These are phyloP conservation scores for Tyria jacobaeae DNA, from an alignment of 2,888 invertebrate genomes.

Conservation along the genomic window DNA sequence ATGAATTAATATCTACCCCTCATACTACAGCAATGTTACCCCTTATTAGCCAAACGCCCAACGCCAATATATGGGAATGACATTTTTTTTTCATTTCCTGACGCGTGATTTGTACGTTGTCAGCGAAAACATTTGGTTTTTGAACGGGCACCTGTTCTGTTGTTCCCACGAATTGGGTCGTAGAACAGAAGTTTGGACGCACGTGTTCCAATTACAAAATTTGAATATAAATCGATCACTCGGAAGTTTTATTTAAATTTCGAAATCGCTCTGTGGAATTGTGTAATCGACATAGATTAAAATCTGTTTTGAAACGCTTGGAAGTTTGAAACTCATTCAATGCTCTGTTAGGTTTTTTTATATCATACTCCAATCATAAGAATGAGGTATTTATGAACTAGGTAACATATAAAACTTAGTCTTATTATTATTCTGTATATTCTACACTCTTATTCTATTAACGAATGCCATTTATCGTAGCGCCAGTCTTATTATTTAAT, in stretches of 20 bases:
- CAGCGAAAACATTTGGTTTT: slow-evolving; percentile 70
- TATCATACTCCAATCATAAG: too few species aligned
- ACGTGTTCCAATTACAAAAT: slow-evolving; percentile 66
- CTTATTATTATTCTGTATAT: too few species aligned
- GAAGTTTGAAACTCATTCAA: too few species aligned
- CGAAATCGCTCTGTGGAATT: slow-evolving; percentile 10
- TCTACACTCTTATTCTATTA: too few species aligned
- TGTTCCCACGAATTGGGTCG: slow-evolving; percentile 72
- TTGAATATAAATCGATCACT: slow-evolving; percentile 50
- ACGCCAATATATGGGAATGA: slow-evolving; percentile 56
- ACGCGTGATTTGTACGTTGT: slow-evolving; percentile 73
- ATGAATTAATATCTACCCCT: not conserved
- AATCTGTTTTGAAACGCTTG: too few species aligned
- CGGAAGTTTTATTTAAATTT: slow-evolving; percentile 31
- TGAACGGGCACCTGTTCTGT: slow-evolving; percentile 72
- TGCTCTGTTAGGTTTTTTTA: too few species aligned
- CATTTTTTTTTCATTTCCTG: slow-evolving; percentile 67
- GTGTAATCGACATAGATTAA: slow-evolving; percentile 4
- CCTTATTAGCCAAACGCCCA: slow-evolving; percentile 33
- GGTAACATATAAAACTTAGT: too few species aligned
- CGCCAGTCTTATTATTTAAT: too few species aligned
- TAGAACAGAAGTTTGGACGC: slow-evolving; percentile 45
- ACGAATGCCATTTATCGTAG: too few species aligned
- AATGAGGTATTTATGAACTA: too few species aligned
- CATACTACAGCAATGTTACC: slow-evolving; percentile 17